Evolutionary conservation across 1,140 invertebrate genomes (phyloP), one percentile per base, ranked within the genome.

Genomic region (Brachionus paranguensis): DNA sequence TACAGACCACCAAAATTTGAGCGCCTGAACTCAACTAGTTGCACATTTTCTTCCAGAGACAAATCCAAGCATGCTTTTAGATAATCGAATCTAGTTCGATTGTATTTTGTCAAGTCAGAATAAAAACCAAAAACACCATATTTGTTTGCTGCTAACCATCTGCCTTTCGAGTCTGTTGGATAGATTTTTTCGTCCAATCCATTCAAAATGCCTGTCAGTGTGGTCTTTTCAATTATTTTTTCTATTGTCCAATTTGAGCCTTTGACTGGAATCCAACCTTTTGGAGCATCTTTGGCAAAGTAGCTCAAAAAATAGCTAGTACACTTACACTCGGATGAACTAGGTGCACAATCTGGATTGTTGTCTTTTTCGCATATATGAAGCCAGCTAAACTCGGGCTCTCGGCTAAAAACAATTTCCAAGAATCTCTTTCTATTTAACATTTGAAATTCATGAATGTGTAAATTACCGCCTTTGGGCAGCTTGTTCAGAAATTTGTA

Each of bases 391-490:
- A 55, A 83, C 12, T 70, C 64, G 1, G 81, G 60, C 4, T 50
- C 72, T 29, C 47, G 60, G 1, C 53, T 81, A 4, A 50, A 37
- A 1, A 83, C 29, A n/a, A 47, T 29, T 47, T 68, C 81, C n/a
- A 83, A 43, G 33, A 83, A 83, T 68, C 41, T 47, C 24, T 41
- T 53, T 47, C 81, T 47, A 70, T 83, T n/a, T 8, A 83, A 29
- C 60, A 72, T 33, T 72, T 70, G 81, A 47, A 29, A n/a, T 37
- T 83, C 81, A 17, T 68, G 68, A 37, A 72, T 47, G 29, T 83
- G 64, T 55, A 83, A 72, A 83, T 83, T 83, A 17, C 64, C 81
- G 33, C 81, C 81, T 83, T 83, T 83, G 11, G 81, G 81, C n/a
- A 83, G 17, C 37, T 70, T 33, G 14, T 11, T 5, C 10, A 83